Evolutionary conservation across 2,888 invertebrate genomes (phyloP), one percentile per base, ranked within the genome.

Genomic region (Lysandra bellargus): DNA sequence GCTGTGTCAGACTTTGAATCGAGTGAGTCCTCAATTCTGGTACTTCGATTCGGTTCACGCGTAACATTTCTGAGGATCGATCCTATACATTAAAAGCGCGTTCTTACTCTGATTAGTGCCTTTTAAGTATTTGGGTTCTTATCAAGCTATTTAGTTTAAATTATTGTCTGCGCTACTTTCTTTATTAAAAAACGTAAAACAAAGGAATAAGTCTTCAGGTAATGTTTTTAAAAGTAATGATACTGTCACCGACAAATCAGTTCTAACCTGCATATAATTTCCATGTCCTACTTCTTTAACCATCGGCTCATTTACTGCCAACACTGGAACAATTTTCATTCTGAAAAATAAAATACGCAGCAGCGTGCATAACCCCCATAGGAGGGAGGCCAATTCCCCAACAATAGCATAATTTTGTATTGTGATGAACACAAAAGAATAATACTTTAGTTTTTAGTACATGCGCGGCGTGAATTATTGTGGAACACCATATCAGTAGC

Each of bases 401-500:
- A 69, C 69, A 69, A 69, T 69, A 33, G 69, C 69, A 33, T 69
- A 69, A 69, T 69, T 69, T 69, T 69, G 69, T 69, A 69, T 33
- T 69, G 33, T 69, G 69, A 69, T 37, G 69, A 69, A 69, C 33
- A 69, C 69, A 69, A 69, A 69, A 69, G 69, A 69, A 33, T 69
- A 69, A 69, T 69, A 69, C 69, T 69, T 37, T 69, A 69, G 69
- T 69, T 69, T 69, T 69, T 69, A 69, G 69, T 33, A 69, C 69
- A 33, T 69, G 33, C 33, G n/a, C 44, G 75, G 9, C 23, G 49
- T 30, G 49, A 76, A 76, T 76, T 57, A 57, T 44, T 37, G 40
- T 78, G 60, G 17, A 77, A 12, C 33, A 69, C 69, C 64, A 64
- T 64, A 30, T 23, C 9, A 9, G 3, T 30, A 23, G 2, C 23